phyloP scores from a whole-genome alignment of 2,113 vertebrate species.

The Turdus rufiventris region DNA sequence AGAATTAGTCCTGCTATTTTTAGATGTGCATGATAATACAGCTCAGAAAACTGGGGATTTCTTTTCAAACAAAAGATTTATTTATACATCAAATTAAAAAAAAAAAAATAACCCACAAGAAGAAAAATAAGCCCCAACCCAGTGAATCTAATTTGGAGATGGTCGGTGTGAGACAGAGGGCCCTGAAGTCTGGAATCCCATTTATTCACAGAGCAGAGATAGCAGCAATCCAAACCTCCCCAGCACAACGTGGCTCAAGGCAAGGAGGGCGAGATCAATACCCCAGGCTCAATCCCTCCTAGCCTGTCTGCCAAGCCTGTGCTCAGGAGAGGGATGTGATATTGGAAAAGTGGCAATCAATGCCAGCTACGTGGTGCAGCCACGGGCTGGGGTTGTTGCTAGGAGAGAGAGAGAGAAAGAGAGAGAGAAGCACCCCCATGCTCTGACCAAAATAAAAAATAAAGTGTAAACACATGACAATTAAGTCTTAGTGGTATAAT shows the following conservation, averaged over 20 bases:
- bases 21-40: slow-evolving; percentile 34
- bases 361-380: background rate
- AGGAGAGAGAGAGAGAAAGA: background rate
- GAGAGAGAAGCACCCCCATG: background rate
- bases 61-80: slow-evolving; percentile 55
- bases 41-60: slow-evolving; percentile 48
- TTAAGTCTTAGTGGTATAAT: slow-evolving; percentile 36
- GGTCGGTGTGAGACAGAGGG: slow-evolving; percentile 25
- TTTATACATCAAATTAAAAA: slow-evolving; percentile 42
- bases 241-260: background rate
- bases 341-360: background rate
- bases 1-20: slow-evolving; percentile 40
- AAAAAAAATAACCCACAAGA: background rate
- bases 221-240: slow-evolving; percentile 43
- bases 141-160: background rate
- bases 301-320: background rate
- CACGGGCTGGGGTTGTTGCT: background rate
- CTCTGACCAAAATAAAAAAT: background rate
- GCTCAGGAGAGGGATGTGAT: background rate
- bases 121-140: slow-evolving; percentile 11
- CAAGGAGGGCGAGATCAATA: background rate
- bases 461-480: slow-evolving; percentile 39
- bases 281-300: background rate
- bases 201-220: slow-evolving; percentile 7
- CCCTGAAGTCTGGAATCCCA: slow-evolving; percentile 1